Percentiles rank a stretch among this genome's conserved stretches.
phyloP scores from a whole-genome alignment of 2,113 vertebrate genomes.

The Plecturocebus donacophilus region DNA sequence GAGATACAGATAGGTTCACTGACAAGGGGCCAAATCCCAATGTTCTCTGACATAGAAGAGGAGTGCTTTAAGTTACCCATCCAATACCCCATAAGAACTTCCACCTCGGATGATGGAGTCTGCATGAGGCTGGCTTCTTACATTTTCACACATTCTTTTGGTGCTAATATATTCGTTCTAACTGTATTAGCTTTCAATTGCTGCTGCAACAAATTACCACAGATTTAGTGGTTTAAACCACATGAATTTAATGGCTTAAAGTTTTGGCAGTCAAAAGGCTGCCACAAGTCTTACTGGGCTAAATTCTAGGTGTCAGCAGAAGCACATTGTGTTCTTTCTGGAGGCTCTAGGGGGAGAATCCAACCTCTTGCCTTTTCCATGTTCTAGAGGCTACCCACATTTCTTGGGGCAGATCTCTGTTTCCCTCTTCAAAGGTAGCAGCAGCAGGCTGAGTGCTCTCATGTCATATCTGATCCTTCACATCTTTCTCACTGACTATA shows the following conservation, averaged over 20 bases:
- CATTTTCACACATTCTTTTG: not conserved
- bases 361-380: not conserved
- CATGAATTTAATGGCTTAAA: not conserved
- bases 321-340: not conserved
- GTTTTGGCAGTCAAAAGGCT: not conserved
- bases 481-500: not conserved
- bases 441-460: not conserved
- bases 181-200: not conserved
- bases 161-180: not conserved
- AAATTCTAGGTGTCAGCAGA: not conserved
- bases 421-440: not conserved
- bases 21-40: not conserved
- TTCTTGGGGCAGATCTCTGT: not conserved
- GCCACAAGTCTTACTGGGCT: not conserved
- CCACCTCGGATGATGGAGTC: not conserved
- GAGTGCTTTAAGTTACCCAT: not conserved
- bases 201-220: not conserved
- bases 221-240: not conserved
- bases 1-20: not conserved
- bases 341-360: not conserved
- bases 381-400: not conserved
- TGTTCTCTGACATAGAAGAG: not conserved
- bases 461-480: not conserved
- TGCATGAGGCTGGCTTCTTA: not conserved
- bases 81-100: not conserved